phyloP scores from a whole-genome alignment of 2,888 invertebrate species.

The Lumbricus terrestris region DNA sequence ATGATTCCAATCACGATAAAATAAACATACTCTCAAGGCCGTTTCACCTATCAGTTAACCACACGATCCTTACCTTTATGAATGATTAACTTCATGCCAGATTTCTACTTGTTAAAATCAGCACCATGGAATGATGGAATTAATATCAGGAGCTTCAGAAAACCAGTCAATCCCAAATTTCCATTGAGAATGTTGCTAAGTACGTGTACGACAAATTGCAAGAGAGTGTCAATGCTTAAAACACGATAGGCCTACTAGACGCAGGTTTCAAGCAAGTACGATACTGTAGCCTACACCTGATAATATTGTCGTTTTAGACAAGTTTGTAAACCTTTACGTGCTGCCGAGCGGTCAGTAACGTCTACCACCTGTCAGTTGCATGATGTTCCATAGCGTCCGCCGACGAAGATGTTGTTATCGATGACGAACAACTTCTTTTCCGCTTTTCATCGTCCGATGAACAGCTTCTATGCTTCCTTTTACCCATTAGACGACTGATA shows the following conservation, averaged over 20 bases:
- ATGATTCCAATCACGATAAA: not conserved
- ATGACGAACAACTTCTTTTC: constrained; percentile 3
- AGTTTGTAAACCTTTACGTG: too few species aligned
- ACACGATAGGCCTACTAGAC: not conserved
- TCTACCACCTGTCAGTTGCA: not conserved
- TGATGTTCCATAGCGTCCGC: not conserved
- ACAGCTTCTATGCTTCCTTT: not conserved
- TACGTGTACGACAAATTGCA: not conserved
- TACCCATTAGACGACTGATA: not conserved
- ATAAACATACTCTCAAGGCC: too few species aligned
- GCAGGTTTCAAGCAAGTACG: not conserved
- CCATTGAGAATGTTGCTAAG: not conserved
- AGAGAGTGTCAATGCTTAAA: not conserved
- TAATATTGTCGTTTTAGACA: not conserved
- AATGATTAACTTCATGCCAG: too few species aligned
- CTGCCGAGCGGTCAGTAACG: too few species aligned
- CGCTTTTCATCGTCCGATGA: not conserved
- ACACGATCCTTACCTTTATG: too few species aligned
- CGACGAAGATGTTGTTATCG: not conserved
- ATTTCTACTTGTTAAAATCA: too few species aligned
- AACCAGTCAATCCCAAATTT: too few species aligned
- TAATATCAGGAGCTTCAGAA: too few species aligned
- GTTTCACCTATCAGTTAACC: too few species aligned
- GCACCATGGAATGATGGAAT: too few species aligned
- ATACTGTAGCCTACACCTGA: too few species aligned